A percentile compares a stretch with the other conserved stretches of the same genome.
These are phyloP conservation scores for Clunio marinus DNA, from an alignment of 2,888 invertebrate genomes.

Conservation along the genomic window DNA sequence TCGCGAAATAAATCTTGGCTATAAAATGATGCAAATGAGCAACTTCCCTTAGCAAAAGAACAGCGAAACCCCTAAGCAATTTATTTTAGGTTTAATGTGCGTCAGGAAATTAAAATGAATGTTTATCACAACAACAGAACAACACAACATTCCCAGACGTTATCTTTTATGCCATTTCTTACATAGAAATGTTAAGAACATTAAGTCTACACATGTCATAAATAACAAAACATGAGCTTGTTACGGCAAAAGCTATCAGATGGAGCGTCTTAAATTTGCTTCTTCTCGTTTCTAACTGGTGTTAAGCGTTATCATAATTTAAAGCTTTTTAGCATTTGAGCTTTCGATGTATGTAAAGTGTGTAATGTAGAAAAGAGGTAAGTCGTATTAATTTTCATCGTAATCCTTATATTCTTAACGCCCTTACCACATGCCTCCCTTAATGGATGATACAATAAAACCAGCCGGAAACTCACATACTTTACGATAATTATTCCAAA, in stretches of 20 bases:
- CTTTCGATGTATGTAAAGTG: too few species aligned
- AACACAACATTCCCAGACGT: too few species aligned
- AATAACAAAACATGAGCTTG: conserved; percentile 10
- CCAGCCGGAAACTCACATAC: background rate
- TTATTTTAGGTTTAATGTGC: too few species aligned
- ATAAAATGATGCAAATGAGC: too few species aligned
- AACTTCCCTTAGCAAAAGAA: too few species aligned
- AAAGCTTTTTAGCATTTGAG: background rate
- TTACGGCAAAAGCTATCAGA: conserved; percentile 3
- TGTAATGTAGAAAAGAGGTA: background rate
- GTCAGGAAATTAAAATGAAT: too few species aligned
- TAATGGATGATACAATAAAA: background rate
- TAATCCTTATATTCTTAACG: background rate
- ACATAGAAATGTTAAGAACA: background rate
- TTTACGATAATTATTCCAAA: background rate
- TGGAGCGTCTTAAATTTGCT: conserved; percentile 1
- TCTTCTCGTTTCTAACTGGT: background rate
- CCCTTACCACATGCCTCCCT: background rate
- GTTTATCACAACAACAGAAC: too few species aligned
- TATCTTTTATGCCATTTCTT: too few species aligned
- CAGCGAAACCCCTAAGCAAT: too few species aligned
- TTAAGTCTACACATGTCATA: conserved; percentile 7
- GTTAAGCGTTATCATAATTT: conserved; percentile 3
- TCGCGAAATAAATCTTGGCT: too few species aligned
- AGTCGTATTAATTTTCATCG: background rate